These are phyloP conservation scores for Cochlearius cochlearius DNA, from an alignment of 2,113 vertebrate species.

Conservation along the genomic window DNA sequence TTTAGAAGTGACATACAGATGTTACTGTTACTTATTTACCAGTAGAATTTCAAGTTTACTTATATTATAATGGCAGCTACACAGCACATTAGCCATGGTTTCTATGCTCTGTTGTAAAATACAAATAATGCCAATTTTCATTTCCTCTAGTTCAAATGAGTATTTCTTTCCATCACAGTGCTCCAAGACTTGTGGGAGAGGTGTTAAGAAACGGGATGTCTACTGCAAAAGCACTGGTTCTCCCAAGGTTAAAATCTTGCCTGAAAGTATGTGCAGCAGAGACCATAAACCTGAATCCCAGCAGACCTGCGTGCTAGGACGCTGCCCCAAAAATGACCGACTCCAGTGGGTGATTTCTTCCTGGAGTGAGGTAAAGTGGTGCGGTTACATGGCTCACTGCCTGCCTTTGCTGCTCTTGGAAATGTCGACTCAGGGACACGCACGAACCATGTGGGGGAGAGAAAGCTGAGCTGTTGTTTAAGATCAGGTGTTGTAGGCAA, in stretches of 20 bases:
- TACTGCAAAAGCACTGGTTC: constrained; percentile 80
- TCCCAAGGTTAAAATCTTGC: constrained; percentile 70
- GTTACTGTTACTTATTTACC: background rate
- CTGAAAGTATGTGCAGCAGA: constrained; percentile 81
- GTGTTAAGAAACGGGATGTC: constrained; percentile 84
- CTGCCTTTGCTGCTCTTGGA: background rate
- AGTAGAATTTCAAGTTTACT: background rate
- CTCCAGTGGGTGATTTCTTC: constrained; percentile 88
- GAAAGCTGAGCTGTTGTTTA: background rate
- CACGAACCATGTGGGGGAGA: background rate
- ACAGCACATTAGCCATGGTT: background rate
- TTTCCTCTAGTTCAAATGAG: background rate
- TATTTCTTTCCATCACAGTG: constrained; percentile 76
- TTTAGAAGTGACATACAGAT: background rate
- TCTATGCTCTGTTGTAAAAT: background rate
- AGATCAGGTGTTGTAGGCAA: background rate
- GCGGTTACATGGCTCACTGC: background rate
- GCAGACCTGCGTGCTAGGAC: constrained; percentile 87
- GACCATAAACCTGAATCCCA: constrained; percentile 81
- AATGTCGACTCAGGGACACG: background rate
- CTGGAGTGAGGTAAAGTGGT: constrained; percentile 93
- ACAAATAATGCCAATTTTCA: background rate
- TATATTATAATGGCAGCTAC: background rate
- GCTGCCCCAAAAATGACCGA: constrained; percentile 89
- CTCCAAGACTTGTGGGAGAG: constrained; percentile 94